A percentile compares a stretch with the other conserved stretches of the same genome.
Evolutionary conservation across 1,140 invertebrate genomes (phyloP).

Genomic region (Gonioctena quinquepunctata): DNA sequence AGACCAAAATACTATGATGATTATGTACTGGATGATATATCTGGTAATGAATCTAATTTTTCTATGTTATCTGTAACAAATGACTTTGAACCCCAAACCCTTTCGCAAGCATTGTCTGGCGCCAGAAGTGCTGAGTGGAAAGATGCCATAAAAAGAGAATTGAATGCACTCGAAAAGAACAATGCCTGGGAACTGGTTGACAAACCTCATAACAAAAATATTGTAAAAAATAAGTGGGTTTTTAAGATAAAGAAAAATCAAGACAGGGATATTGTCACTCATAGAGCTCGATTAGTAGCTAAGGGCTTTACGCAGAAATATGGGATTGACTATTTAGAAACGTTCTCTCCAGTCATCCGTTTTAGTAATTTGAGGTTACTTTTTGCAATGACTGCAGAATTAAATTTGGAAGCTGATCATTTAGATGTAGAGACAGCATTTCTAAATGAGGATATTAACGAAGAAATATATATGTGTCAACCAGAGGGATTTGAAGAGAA

Average conservation of each 20-base stretch:
- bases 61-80: constrained; percentile 20
- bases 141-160: constrained; percentile 39
- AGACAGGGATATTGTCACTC: constrained; percentile 41
- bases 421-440: constrained; percentile 53
- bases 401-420: constrained; percentile 21
- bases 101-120: constrained; percentile 25
- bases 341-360: constrained; percentile 50
- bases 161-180: constrained; percentile 48
- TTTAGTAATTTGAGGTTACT: constrained; percentile 37
- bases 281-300: constrained; percentile 51
- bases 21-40: constrained; percentile 5
- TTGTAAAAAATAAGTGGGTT: constrained; percentile 56
- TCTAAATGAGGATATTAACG: constrained; percentile 41
- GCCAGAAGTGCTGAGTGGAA: constrained; percentile 27
- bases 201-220: constrained; percentile 32
- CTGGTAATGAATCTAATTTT: neutral
- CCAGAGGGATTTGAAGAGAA: constrained; percentile 39
- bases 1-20: neutral
- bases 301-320: constrained; percentile 52
- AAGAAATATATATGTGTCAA: constrained; percentile 40
- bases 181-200: constrained; percentile 52
- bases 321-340: constrained; percentile 53
- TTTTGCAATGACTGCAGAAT: constrained; percentile 25
- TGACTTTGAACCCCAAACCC: constrained; percentile 18
- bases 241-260: constrained; percentile 50